These are phyloP conservation scores for Gallinago nigripennis DNA, from an alignment of 2,797 vertebrate species.

Conservation along the genomic window DNA sequence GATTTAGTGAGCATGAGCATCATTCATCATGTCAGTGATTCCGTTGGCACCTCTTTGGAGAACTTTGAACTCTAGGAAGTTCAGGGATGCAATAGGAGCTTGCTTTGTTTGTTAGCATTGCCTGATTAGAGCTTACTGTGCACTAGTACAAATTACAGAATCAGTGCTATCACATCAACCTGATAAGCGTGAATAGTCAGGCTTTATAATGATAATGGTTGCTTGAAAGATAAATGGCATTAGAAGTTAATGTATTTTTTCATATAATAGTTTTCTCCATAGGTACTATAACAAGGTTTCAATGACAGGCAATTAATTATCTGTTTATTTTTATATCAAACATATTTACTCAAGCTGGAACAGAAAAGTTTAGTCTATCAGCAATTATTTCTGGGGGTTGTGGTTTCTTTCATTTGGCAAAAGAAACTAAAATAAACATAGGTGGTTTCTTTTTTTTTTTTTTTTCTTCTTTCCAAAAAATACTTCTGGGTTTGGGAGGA, in stretches of 20 bases:
- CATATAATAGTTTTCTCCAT: neutral
- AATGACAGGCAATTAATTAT: conserved; percentile 1
- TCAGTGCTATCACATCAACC: neutral
- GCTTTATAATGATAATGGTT: neutral
- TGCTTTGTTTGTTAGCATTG: neutral
- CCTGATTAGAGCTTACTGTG: neutral
- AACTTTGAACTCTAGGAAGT: conserved; percentile 21
- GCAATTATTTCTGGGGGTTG: neutral
- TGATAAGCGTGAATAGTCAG: neutral
- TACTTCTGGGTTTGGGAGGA: neutral
- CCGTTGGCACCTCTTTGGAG: neutral
- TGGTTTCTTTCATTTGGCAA: conserved; percentile 50
- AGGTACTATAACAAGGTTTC: neutral
- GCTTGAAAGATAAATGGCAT: neutral
- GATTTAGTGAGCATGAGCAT: neutral
- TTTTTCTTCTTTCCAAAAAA: neutral
- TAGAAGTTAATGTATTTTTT: neutral
- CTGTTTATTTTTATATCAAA: conserved; percentile 35
- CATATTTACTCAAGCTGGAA: conserved; percentile 14
- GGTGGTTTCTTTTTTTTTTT: neutral
- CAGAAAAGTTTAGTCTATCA: conserved; percentile 16
- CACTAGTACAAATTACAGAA: neutral
- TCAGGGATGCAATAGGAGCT: neutral
- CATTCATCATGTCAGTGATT: neutral
- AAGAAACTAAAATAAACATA: conserved; percentile 10